Base-by-base conservation (phyloP, 2,797 vertebrate species). In the Coregonus suidteri region DNA sequence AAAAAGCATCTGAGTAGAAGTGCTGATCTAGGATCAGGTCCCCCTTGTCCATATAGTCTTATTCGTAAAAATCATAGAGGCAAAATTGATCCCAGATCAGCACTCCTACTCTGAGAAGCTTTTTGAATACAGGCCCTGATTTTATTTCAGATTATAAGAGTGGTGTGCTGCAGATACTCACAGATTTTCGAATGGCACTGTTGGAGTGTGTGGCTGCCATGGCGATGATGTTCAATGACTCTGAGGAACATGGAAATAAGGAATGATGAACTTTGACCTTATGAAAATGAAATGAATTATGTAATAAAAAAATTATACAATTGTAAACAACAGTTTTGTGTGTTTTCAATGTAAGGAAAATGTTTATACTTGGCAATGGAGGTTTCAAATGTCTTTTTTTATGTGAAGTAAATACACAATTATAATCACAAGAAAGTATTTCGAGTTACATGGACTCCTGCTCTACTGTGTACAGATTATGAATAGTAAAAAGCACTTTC, bases 181-280 rank as follows among this genome's bases (percentile, higher is more conserved):
- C 98, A 88, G 96, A 95, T 95, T 97, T 99, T 72, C 97, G 90
- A 88, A 99, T 98, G 85, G 98, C 98, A 76, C 95, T 97, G 87
- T 99, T 99, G 1, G 97, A 99, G 89, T 99, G 98, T 80, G 96
- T 99, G 71, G 98, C 98, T 83, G 98, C 98, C 37, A 93, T 99
- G 75, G 96, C 96, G 80, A 99, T 99, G 79, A 97, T 98, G 92
- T 99, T 96, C 85, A 99, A 91, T 1, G 98, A 98, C 84, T 95
- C 98, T 99, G 90, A 47, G 41, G 41, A 47, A 47, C 41, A 47
- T 52, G 51, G 30, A 54, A 71, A 47, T 11, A 72, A 73, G 5
- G 1, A 6, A 67, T 68, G 31, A 68, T 18, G 13, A 68, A 37
- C 31, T 5, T 35, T 35, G 31, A 67, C 66, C 65, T 35, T 34